Evolutionary conservation across 2,113 vertebrate genomes (phyloP).

Genomic region (Pogonocichla stellata): DNA sequence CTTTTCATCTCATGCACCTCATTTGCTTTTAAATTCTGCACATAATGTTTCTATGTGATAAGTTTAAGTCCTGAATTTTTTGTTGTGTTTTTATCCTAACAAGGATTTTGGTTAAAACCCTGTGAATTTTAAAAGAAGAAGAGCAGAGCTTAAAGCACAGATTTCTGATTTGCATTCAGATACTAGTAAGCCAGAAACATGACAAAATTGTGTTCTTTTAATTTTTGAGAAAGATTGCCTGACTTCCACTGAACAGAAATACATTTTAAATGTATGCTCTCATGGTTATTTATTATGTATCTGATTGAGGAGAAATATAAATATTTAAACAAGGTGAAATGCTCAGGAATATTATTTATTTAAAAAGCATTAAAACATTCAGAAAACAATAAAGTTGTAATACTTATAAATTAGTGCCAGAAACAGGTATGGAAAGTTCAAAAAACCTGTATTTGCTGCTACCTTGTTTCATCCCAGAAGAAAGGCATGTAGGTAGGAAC

Average conservation of each 20-base stretch:
- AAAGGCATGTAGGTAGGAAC: not conserved
- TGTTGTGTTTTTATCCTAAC: not conserved
- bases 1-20: not conserved
- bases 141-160: not conserved
- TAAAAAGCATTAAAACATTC: not conserved
- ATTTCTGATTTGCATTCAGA: not conserved
- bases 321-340: not conserved
- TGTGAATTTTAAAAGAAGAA: not conserved
- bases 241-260: not conserved
- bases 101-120: not conserved
- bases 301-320: not conserved
- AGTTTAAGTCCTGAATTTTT: not conserved
- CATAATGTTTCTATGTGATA: not conserved
- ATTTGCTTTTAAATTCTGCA: not conserved
- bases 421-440: not conserved
- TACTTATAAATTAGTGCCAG: not conserved
- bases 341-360: not conserved
- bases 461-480: not conserved
- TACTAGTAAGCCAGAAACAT: not conserved
- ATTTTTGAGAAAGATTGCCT: not conserved
- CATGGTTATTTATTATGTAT: not conserved
- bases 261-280: not conserved
- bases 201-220: not conserved
- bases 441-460: not conserved
- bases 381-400: not conserved